Base-by-base conservation (phyloP, 2,888 invertebrate species). In the Glaucopsyche alexis region DNA sequence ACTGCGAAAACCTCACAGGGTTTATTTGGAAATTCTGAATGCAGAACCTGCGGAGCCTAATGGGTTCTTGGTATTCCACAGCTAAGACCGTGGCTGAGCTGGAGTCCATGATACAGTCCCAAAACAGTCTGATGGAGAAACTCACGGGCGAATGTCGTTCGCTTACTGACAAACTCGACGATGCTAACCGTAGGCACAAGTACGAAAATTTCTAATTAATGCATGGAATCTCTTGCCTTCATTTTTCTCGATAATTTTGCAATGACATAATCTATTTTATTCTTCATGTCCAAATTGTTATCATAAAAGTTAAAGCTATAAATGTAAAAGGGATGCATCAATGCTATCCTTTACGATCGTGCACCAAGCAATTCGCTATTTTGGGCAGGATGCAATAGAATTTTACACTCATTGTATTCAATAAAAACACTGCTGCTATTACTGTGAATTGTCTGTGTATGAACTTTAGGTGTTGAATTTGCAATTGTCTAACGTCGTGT, bases 91-190 rank as follows among this genome's bases (percentile, higher is more conserved):
- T 97, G 93, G 95, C 95, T 94, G 97, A 96, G 94, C 95, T 97
- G 94, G 97, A 97, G 95, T 95, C 95, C 90, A 96, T 97, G 96
- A 95, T 97, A 94, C 96, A 96, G 93, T 96, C 96, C 93, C 97
- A 97, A 95, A 97, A 96, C 95, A 96, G 96, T 95, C 96, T 97
- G 95, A 96, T 97, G 96, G 97, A 97, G 94, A 97, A 96, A 95
- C 95, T 97, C 93, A 96, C 97, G 87, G 95, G 94, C 87, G 97
- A 97, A 94, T 97, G 97, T 94, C 97, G 96, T 94, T 94, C 94
- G 93, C 95, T 97, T 93, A 97, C 97, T 88, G 95, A 96, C 94
- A 97, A 96, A 95, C 95, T 97, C 94, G 97, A 97, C 94, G 97
- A 97, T 92, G 95, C 96, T 89, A 96, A 95, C 91, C 94, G 95